Conservation (phyloP, 1,140 invertebrate genomes). For the Cryptotermes secundus region DNA sequence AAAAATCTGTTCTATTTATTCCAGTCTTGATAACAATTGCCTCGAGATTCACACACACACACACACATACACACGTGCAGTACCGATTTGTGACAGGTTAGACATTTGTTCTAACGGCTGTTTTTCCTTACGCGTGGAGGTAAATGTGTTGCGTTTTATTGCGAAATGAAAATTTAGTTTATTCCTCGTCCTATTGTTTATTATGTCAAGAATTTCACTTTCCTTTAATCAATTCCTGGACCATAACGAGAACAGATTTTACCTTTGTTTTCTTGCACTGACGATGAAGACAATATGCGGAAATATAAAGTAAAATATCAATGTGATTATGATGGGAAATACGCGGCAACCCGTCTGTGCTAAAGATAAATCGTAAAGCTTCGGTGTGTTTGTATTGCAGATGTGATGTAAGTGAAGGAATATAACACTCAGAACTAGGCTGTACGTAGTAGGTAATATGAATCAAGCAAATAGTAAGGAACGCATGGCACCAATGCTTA, state of each 20-base stretch:
- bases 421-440: too few relatives aligned
- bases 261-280: background rate
- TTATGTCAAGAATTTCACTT: background rate
- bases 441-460: too few relatives aligned
- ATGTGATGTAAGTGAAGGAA: too few relatives aligned
- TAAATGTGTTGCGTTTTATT: slow-evolving; percentile 14
- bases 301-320: background rate
- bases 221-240: background rate
- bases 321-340: background rate
- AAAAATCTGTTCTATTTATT: background rate
- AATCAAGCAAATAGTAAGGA: too few relatives aligned
- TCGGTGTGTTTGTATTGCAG: too few relatives aligned
- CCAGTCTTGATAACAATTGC: background rate
- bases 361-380: background rate
- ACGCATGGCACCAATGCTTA: too few relatives aligned
- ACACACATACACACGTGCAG: background rate
- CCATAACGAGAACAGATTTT: background rate
- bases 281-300: background rate
- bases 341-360: background rate
- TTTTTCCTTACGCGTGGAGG: background rate
- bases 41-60: background rate
- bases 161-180: background rate
- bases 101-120: background rate
- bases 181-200: background rate
- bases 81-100: slow-evolving; percentile 15